Evolutionary conservation across 92 coral and sea anemone genomes (phyloP).

Genomic region (Palythoa grandis): DNA sequence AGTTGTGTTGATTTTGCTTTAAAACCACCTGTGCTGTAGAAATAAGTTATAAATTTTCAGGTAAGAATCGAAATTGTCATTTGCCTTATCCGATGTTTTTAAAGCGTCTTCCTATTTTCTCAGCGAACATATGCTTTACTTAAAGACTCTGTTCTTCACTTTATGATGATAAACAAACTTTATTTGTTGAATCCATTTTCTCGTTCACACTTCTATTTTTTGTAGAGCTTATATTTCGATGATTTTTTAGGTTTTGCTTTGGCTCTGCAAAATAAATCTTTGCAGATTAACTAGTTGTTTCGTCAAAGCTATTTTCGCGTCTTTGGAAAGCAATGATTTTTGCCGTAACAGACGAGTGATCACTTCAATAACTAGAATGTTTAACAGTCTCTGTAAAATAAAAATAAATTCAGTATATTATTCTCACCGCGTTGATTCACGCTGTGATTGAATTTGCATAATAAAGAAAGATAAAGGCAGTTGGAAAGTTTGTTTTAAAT

Average conservation of each 20-base stretch:
- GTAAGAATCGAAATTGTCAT: neutral
- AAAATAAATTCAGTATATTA: neutral
- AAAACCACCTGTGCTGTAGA: neutral
- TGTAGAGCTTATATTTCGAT: neutral
- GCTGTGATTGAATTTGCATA: conserved; percentile 41
- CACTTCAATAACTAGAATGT: neutral
- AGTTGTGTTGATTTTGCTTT: neutral
- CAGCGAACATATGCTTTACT: neutral
- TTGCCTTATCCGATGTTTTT: neutral
- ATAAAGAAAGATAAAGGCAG: conserved; percentile 6
- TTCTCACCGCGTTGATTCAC: conserved; percentile 21
- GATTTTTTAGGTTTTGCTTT: neutral
- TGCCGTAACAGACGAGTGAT: neutral
- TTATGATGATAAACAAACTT: neutral
- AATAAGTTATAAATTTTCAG: neutral
- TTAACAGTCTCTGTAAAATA: too few species aligned
- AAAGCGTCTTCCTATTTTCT: neutral
- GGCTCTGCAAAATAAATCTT: neutral
- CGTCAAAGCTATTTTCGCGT: neutral
- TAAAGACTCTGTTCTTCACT: neutral
- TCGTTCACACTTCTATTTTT: neutral
- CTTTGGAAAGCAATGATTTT: neutral
- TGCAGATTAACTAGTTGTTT: neutral
- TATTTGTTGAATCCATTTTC: neutral
- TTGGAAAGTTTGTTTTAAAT: conserved; percentile 34